Conservation (phyloP, 2,113 vertebrate species). For the Calyptommatus sinebrachiatus region DNA sequence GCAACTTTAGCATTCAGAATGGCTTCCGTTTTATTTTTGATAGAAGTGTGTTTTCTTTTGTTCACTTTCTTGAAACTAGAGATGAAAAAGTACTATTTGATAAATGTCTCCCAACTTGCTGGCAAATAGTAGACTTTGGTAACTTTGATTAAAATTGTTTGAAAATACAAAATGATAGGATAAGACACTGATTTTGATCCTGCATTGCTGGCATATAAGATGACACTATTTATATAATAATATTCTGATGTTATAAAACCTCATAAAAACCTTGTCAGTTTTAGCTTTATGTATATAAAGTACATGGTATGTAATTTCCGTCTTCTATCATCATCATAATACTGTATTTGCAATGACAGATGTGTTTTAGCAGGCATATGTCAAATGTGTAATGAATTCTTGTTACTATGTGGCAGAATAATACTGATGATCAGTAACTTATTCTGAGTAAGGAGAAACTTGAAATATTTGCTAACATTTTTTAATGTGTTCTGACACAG, state of each 20-base stretch:
- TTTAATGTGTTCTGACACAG: background rate
- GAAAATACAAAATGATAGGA: constrained; percentile 14
- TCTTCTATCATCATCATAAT: background rate
- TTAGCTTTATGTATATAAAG: background rate
- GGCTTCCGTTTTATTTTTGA: background rate
- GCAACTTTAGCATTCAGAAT: background rate
- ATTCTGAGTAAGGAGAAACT: too few relatives aligned
- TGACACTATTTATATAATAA: constrained; percentile 14
- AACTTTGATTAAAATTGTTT: constrained; percentile 16
- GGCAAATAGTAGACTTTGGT: constrained; percentile 19
- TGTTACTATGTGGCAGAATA: background rate
- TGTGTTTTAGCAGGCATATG: background rate
- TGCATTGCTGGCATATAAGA: background rate
- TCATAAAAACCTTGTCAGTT: constrained; percentile 1
- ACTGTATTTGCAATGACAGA: background rate
- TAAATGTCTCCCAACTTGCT: background rate
- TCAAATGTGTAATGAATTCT: background rate
- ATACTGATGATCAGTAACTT: too few relatives aligned
- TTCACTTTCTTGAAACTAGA: background rate
- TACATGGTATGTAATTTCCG: background rate
- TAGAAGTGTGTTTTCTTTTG: background rate
- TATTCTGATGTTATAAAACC: constrained; percentile 34
- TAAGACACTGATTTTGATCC: constrained; percentile 35
- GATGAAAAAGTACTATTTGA: background rate
- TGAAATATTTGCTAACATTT: background rate